These are phyloP conservation scores for Periparus ater DNA, from an alignment of 2,797 vertebrate genomes.

Conservation along the genomic window DNA sequence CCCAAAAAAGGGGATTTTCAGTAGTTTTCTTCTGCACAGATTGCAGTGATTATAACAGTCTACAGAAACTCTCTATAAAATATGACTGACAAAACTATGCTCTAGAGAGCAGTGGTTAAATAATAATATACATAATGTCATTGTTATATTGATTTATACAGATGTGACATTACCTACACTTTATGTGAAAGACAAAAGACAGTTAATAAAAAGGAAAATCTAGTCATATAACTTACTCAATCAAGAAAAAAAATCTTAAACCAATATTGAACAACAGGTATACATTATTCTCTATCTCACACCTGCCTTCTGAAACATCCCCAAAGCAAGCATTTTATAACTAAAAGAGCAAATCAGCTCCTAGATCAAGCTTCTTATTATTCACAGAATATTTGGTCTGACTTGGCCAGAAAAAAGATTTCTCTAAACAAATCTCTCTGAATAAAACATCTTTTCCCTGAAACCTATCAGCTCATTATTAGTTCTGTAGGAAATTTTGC, in stretches of 20 bases:
- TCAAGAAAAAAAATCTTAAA: not conserved
- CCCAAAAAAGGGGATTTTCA: slow-evolving; percentile 8
- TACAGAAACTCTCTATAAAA: slow-evolving; percentile 22
- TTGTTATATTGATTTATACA: slow-evolving; percentile 49
- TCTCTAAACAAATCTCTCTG: not conserved
- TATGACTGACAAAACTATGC: slow-evolving; percentile 11
- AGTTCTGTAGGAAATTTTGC: not conserved
- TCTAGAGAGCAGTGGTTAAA: slow-evolving; percentile 48
- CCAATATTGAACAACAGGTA: not conserved
- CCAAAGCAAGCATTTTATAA: not conserved
- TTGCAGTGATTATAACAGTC: not conserved
- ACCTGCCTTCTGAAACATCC: not conserved
- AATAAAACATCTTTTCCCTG: not conserved
- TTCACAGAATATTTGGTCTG: not conserved
- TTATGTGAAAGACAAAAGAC: not conserved
- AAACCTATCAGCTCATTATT: not conserved
- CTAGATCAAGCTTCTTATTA: not conserved
- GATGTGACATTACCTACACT: not conserved
- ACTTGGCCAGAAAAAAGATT: not conserved
- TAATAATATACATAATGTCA: slow-evolving; percentile 32
- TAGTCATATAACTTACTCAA: not conserved
- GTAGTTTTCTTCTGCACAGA: not conserved
- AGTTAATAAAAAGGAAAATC: not conserved
- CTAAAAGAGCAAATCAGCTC: not conserved
- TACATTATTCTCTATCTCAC: not conserved